Percentiles rank a stretch among this genome's conserved stretches.
Conservation (phyloP, 2,797 vertebrate species). For the Micropoecilia bifurca region DNA sequence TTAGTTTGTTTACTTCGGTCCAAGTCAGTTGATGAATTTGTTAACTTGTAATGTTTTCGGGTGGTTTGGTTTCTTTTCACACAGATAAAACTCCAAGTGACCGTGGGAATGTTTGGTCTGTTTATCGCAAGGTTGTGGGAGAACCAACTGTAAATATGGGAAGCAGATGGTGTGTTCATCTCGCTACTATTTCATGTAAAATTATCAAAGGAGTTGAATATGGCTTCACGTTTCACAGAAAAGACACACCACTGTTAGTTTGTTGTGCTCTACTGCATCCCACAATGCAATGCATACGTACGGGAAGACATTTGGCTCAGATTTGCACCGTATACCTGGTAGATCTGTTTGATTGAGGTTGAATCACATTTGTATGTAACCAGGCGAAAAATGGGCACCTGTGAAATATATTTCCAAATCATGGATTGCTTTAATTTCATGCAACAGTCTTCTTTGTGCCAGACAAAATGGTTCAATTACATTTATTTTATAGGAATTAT, state of each 20-base stretch:
- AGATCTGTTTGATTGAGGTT: neutral
- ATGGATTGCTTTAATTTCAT: no score
- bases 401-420: no score
- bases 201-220: neutral
- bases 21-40: neutral
- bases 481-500: neutral
- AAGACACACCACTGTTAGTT: neutral
- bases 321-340: neutral
- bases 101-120: neutral
- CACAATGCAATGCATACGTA: neutral
- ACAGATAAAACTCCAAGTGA: neutral
- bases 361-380: neutral
- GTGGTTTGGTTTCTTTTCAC: neutral
- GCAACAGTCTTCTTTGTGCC: no score
- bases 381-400: no score
- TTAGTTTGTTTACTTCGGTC: neutral
- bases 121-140: neutral
- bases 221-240: neutral
- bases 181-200: neutral
- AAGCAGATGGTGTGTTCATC: neutral
- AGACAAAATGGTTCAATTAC: neutral
- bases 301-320: neutral
- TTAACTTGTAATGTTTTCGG: neutral
- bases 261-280: neutral
- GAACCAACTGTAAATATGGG: neutral